These are phyloP conservation scores for Silurus aristotelis DNA, from an alignment of 2,797 vertebrate genomes.

Conservation along the genomic window DNA sequence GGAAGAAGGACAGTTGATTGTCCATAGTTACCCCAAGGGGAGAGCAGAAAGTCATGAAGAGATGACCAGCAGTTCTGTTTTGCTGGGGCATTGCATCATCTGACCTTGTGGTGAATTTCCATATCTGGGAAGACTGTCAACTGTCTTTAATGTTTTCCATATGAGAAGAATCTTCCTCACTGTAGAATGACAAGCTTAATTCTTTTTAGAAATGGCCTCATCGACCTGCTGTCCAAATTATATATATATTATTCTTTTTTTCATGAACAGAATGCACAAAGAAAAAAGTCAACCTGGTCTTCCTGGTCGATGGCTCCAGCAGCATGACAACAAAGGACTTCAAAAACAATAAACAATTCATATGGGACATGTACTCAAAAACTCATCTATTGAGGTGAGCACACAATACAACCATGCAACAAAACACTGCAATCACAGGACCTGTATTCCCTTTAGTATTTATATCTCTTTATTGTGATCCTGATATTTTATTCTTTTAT, in stretches of 20 bases:
- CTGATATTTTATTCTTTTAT: neutral
- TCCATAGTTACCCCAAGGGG: no score
- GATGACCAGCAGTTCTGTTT: no score
- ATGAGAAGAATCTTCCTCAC: no score
- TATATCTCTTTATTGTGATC: neutral
- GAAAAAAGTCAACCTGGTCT: neutral
- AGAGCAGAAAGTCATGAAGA: no score
- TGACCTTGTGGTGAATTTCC: no score
- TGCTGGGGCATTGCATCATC: no score
- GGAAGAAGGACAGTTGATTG: no score
- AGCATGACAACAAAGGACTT: neutral
- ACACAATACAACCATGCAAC: neutral
- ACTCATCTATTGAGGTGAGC: neutral
- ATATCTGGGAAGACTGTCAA: no score
- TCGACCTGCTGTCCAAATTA: no score
- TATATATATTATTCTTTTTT: neutral
- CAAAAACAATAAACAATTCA: neutral
- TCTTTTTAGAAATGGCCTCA: no score
- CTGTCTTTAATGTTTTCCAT: no score
- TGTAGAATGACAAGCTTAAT: no score
- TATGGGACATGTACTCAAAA: constrained; percentile 6
- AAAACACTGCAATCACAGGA: neutral
- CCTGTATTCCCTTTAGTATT: neutral
- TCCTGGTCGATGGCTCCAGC: constrained; percentile 2
- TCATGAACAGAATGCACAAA: neutral